phyloP scores from a whole-genome alignment of 2,113 vertebrate genomes.

The Oxyruncus cristatus region DNA sequence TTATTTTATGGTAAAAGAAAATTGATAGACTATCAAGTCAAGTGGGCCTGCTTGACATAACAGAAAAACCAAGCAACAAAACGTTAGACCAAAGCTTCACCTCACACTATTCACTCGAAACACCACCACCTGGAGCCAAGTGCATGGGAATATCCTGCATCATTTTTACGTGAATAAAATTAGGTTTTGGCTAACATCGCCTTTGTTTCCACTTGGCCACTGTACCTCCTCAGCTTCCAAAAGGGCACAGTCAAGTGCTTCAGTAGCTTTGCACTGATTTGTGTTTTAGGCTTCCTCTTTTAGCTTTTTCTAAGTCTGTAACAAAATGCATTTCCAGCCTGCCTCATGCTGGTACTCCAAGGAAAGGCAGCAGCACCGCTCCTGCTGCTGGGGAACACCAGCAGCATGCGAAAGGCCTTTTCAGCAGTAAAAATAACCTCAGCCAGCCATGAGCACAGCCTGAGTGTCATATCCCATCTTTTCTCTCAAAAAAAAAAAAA shows the following conservation, averaged over 20 bases:
- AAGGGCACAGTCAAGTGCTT: background rate
- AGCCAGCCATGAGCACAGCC: background rate
- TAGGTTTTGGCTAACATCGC: background rate
- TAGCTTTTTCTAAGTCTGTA: background rate
- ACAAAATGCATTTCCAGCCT: background rate
- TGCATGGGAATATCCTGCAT: background rate
- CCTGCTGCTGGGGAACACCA: background rate
- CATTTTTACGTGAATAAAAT: background rate
- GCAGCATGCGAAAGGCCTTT: background rate
- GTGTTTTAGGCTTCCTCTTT: background rate
- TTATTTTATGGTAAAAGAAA: background rate
- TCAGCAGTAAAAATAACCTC: background rate
- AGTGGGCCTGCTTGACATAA: background rate
- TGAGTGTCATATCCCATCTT: background rate
- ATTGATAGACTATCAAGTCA: background rate
- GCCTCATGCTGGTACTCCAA: background rate
- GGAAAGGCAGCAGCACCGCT: rapidly evolving
- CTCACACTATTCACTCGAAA: background rate
- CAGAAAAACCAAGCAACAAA: background rate
- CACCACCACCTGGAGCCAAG: background rate
- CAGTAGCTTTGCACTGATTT: background rate
- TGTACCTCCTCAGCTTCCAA: background rate
- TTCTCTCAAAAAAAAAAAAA: background rate
- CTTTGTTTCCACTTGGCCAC: background rate
- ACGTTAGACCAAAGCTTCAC: background rate